A percentile compares a stretch with the other conserved stretches of the same genome.
Evolutionary conservation across 2,113 vertebrate species (phyloP).

Genomic region (Nothocercus nigrocapillus): DNA sequence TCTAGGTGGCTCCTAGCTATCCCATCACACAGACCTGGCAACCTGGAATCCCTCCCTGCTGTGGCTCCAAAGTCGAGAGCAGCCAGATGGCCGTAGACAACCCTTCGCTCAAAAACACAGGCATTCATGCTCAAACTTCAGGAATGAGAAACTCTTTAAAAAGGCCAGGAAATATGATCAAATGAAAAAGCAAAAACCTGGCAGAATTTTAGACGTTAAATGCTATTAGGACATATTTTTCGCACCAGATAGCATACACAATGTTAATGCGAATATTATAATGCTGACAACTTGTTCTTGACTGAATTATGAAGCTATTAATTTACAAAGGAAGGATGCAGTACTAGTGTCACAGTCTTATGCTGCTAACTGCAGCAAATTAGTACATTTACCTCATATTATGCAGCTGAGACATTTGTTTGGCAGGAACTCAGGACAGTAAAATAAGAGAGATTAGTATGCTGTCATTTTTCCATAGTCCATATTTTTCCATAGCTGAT

Average conservation of each 20-base stretch:
- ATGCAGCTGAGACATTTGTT: not conserved
- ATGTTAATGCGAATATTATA: not conserved
- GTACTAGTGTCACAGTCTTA: not conserved
- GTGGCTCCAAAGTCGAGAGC: not conserved
- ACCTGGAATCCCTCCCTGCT: not conserved
- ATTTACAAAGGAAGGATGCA: not conserved
- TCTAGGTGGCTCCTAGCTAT: not conserved
- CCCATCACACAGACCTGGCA: not conserved
- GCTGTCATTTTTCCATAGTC: constrained; percentile 1
- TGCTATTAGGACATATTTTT: not conserved
- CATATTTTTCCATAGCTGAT: not conserved
- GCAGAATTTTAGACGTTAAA: constrained; percentile 14
- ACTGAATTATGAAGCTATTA: not conserved
- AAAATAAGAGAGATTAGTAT: constrained; percentile 5
- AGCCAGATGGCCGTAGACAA: not conserved
- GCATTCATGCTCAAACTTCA: not conserved
- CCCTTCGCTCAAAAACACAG: not conserved
- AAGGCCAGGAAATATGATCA: not conserved
- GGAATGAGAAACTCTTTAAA: not conserved
- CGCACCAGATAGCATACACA: not conserved
- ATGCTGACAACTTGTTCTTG: not conserved
- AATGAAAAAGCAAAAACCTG: not conserved
- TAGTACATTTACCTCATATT: not conserved
- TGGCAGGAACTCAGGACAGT: not conserved
- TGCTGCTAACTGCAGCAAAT: not conserved